Percentiles rank a stretch among this genome's conserved stretches.
These are phyloP conservation scores for Argyrosomus regius DNA, from an alignment of 2,797 vertebrate genomes.

Conservation along the genomic window DNA sequence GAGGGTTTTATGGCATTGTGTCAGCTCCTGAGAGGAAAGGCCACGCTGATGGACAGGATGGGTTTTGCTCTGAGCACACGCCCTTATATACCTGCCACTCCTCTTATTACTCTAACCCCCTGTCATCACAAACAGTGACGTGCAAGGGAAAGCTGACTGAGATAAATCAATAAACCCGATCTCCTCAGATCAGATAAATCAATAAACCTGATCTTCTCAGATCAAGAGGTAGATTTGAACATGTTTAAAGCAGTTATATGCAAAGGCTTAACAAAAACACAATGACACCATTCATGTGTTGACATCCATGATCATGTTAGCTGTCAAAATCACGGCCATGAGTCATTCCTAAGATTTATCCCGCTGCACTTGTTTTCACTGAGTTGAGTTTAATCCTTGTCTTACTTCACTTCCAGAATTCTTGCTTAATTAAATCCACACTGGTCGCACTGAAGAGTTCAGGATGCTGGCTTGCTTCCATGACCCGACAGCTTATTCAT, in stretches of 20 bases:
- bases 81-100: constrained; percentile 47
- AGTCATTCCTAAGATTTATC: constrained; percentile 36
- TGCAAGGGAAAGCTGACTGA: not conserved
- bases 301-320: not conserved
- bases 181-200: too few relatives aligned
- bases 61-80: constrained; percentile 41
- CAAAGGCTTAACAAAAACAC: not conserved
- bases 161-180: constrained; percentile 1
- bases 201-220: not conserved
- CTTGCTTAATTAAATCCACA: constrained; percentile 78
- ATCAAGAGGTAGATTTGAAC: not conserved
- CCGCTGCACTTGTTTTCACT: constrained; percentile 43
- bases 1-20: constrained; percentile 68
- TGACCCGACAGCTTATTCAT: constrained; percentile 35
- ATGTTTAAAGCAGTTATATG: not conserved
- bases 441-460: constrained; percentile 45
- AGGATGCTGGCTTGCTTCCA: constrained; percentile 49
- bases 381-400: constrained; percentile 66
- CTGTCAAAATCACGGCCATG: constrained; percentile 16
- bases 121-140: not conserved
- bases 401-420: constrained; percentile 62
- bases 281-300: not conserved
- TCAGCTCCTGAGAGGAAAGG: constrained; percentile 60
- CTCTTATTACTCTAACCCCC: constrained; percentile 19
- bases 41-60: constrained; percentile 60